Conservation (phyloP, 2,797 vertebrate genomes). For the Phalloptychus januarius region DNA sequence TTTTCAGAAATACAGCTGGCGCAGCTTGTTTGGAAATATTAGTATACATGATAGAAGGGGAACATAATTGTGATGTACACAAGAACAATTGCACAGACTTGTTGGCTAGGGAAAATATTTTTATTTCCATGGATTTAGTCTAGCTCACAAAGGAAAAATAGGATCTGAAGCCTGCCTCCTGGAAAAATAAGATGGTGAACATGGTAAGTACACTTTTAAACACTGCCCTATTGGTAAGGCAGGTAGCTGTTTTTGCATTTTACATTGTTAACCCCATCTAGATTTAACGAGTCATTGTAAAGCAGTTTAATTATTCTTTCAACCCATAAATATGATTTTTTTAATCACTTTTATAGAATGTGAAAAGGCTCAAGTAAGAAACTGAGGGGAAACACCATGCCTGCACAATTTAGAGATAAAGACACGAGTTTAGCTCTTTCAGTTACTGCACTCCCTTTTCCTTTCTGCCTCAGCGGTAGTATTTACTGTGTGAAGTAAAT, state of each 20-base stretch:
- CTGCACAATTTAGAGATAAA: conserved; percentile 30
- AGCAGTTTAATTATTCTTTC: not conserved
- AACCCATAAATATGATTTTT: not conserved
- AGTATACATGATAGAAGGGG: not conserved
- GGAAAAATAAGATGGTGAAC: not conserved
- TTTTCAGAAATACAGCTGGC: not conserved
- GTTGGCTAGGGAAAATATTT: not conserved
- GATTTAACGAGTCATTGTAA: not conserved
- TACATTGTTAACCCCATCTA: not conserved
- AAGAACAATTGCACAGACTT: not conserved
- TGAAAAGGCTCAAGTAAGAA: conserved; percentile 24
- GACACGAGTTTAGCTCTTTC: conserved; percentile 27
- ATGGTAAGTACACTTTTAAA: not conserved
- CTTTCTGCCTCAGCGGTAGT: conserved; percentile 17
- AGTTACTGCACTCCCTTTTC: conserved; percentile 19
- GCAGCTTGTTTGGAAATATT: not conserved
- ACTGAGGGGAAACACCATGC: conserved; percentile 10
- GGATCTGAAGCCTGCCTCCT: not conserved
- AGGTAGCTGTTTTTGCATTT: not conserved
- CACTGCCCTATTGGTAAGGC: not conserved
- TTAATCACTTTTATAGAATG: conserved; percentile 14
- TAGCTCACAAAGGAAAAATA: not conserved
- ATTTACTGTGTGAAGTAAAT: conserved; percentile 46
- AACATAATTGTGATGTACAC: too few relatives aligned
- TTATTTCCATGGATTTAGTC: not conserved